Conservation (phyloP, 2,888 invertebrate species). For the Exephanes ischioxanthus region DNA sequence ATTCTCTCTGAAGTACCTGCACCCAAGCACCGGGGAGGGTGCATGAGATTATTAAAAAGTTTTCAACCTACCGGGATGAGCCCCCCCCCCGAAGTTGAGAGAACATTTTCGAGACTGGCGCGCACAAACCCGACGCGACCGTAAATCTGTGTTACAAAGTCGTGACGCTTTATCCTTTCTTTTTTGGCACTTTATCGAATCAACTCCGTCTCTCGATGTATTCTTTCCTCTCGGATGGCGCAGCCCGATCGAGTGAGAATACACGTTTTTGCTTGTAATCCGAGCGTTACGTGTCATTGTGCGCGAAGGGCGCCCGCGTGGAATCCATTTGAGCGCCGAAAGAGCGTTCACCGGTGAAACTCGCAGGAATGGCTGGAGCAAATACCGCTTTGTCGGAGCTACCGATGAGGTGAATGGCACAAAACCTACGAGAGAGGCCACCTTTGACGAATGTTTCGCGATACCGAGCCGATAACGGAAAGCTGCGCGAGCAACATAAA, state of each 20-base stretch:
- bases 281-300: slow-evolving; percentile 2
- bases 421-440: not conserved
- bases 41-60: slow-evolving; percentile 43
- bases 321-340: slow-evolving; percentile 46
- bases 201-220: not conserved
- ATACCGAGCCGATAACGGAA: not conserved
- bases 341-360: slow-evolving; percentile 19
- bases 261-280: slow-evolving; percentile 2
- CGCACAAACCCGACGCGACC: not conserved
- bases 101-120: slow-evolving; percentile 16
- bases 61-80: slow-evolving; percentile 1
- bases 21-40: not conserved
- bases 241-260: not conserved
- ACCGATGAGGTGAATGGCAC: not conserved
- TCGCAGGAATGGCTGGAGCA: slow-evolving; percentile 45
- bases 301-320: not conserved
- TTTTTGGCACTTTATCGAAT: not conserved
- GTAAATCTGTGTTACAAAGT: not conserved
- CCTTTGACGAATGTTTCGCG: not conserved
- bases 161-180: not conserved
- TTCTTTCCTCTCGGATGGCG: not conserved
- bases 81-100: not conserved
- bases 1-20: slow-evolving; percentile 16
- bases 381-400: slow-evolving; percentile 32
- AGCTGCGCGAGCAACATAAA: not conserved